Conservation (phyloP, 92 coral and sea anemone genomes). For the Epizoanthus fatuus region DNA sequence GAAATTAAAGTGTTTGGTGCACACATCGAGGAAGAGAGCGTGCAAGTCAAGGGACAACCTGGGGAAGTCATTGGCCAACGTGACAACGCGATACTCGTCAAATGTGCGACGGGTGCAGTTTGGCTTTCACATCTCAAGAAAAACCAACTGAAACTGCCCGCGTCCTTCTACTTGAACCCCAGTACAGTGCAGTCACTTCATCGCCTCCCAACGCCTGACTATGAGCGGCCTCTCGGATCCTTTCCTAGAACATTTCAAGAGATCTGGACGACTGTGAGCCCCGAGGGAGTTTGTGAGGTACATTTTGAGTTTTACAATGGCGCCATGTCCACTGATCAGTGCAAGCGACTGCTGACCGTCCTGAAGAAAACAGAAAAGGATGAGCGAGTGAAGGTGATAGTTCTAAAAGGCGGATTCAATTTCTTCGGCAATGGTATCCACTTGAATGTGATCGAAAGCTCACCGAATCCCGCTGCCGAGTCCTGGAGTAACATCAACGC, state of each 20-base stretch:
- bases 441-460: constrained; percentile 71
- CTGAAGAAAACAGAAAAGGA: constrained; percentile 60
- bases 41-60: constrained; percentile 55
- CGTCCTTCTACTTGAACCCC: constrained; percentile 67
- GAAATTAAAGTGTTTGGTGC: constrained; percentile 82
- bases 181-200: background rate
- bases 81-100: constrained; percentile 73
- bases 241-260: constrained; percentile 72
- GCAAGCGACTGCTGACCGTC: constrained; percentile 62
- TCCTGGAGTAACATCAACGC: constrained; percentile 86
- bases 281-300: constrained; percentile 82
- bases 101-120: constrained; percentile 77
- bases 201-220: constrained; percentile 18
- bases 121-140: constrained; percentile 86
- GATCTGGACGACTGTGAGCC: constrained; percentile 78
- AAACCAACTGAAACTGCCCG: constrained; percentile 80
- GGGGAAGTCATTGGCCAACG: constrained; percentile 81
- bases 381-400: constrained; percentile 71
- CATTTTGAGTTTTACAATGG: constrained; percentile 85
- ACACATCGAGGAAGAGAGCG: constrained; percentile 69
- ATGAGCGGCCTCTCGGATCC: constrained; percentile 37
- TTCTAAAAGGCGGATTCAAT: constrained; percentile 79
- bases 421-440: constrained; percentile 91
- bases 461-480: constrained; percentile 68
- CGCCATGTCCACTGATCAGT: constrained; percentile 84